Evolutionary conservation across 2,888 invertebrate genomes (phyloP), one percentile per base, ranked within the genome.

Genomic region (Synanthedon formicaeformis): DNA sequence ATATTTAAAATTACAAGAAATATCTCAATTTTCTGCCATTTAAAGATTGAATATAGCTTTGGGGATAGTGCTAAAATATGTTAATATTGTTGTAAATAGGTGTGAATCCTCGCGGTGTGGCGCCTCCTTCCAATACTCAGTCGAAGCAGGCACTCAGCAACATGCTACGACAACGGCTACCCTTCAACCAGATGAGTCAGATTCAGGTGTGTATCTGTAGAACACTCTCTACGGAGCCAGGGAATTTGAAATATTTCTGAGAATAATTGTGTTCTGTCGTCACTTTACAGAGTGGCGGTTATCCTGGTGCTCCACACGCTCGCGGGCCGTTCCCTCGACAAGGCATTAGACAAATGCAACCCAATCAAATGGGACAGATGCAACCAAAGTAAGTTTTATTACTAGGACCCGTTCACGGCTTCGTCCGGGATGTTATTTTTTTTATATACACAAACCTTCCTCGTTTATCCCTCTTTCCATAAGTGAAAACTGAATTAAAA

Each of bases 71-170:
- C 10, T 34, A 34, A 10, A 34, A 34, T 34, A 34, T 34, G 8
- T 34, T 34, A 8, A 34, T 10, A 34, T 34, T 34, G 10, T 34
- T 2, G 34, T 34, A 10, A 34, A 71, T 77, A 16, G 84, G 84
- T 14, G 84, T 83, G 0, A 78, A 67, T 57, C 75, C 76, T 0
- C 78, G 87, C 18, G 78, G 80, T 2, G 80, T 81, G 57, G 77
- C 80, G 50, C 81, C 83, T 5, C 81, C 90, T 4, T 88, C 93
- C 62, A 92, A 92, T 71, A 83, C 81, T 12, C 93, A 93, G 61
- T 93, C 94, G 4, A 96, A 96, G 68, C 95, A 94, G 71, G 96
- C 96, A 0, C 83, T 96, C 45, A 94, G 94, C 52, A 92, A 95
- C 67, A 94, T 96, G 95, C 81, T 96, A 53, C 89, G 95, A 0